A percentile compares a stretch with the other conserved stretches of the same genome.
phyloP scores from a whole-genome alignment of 1,140 invertebrate species.

The Drosophila mayri region DNA sequence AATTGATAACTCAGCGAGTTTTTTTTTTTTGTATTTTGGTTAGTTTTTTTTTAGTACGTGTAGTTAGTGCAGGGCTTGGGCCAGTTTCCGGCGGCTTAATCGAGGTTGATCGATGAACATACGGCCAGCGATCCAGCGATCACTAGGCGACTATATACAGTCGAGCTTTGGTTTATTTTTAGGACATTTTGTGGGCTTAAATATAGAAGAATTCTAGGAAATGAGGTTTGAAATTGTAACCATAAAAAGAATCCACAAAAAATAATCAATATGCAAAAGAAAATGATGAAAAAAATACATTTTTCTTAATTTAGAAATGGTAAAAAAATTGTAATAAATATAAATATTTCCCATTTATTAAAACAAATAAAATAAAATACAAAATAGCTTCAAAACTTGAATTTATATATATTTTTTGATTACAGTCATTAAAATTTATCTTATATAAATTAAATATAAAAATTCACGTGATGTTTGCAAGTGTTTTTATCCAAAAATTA shows the following conservation, averaged over 20 bases:
- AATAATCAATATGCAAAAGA: too few relatives aligned
- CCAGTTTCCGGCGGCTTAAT: constrained; percentile 46
- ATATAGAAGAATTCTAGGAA: neutral
- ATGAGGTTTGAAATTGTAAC: neutral
- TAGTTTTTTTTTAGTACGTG: constrained; percentile 4
- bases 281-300: too few relatives aligned
- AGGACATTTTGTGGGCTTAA: neutral
- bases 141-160: constrained; percentile 16
- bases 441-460: constrained; percentile 5
- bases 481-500: neutral
- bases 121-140: constrained; percentile 3
- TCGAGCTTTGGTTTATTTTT: constrained; percentile 4
- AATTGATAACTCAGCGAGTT: constrained; percentile 40
- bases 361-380: neutral
- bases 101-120: constrained; percentile 41
- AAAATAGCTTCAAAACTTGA: neutral
- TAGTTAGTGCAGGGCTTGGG: constrained; percentile 21
- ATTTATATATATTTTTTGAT: constrained; percentile 26
- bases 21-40: neutral
- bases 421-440: constrained; percentile 17
- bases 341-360: neutral
- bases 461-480: constrained; percentile 15
- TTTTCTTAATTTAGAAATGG: too few relatives aligned
- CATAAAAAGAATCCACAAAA: too few relatives aligned
- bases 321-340: neutral